Evolutionary conservation across 2,888 invertebrate species (phyloP).

Genomic region (Cerceris ruficornis): DNA sequence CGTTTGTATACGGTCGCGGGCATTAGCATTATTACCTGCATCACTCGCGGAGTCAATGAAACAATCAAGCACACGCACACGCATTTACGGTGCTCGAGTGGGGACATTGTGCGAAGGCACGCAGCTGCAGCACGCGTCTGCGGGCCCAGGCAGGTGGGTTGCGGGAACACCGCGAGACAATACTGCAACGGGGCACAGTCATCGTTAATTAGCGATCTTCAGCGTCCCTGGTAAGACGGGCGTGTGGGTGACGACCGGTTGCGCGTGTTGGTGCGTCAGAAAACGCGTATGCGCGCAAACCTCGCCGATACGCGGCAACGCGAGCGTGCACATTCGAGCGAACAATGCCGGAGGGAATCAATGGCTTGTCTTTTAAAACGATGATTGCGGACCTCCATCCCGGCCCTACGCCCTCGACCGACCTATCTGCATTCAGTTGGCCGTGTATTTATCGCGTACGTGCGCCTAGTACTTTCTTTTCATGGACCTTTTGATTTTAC

Average conservation of each 20-base stretch:
- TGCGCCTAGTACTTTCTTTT: constrained; percentile 13
- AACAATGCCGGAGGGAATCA: constrained; percentile 66
- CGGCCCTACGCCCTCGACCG: constrained; percentile 11
- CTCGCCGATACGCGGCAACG: constrained; percentile 18
- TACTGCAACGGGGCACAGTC: constrained; percentile 72
- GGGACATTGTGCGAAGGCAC: constrained; percentile 10
- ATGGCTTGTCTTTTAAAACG: constrained; percentile 67
- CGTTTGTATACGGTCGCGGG: constrained; percentile 9
- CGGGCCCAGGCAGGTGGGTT: constrained; percentile 71
- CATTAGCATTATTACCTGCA: constrained; percentile 26
- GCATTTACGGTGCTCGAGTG: not conserved
- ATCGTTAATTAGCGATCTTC: constrained; percentile 77
- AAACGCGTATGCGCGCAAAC: constrained; percentile 4
- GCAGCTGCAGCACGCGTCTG: constrained; percentile 54
- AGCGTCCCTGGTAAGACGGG: constrained; percentile 67
- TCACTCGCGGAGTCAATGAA: constrained; percentile 13
- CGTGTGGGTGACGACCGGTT: constrained; percentile 67
- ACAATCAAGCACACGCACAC: constrained; percentile 10
- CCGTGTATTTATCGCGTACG: constrained; percentile 43
- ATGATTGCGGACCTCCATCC: constrained; percentile 52
- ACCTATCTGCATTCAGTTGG: constrained; percentile 26
- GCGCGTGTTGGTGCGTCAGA: constrained; percentile 47
- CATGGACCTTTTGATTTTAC: constrained; percentile 31
- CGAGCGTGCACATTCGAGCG: constrained; percentile 36
- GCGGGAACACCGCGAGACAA: constrained; percentile 69